Conservation (phyloP, 2,888 invertebrate species). For the Onthophagus sagittarius region DNA sequence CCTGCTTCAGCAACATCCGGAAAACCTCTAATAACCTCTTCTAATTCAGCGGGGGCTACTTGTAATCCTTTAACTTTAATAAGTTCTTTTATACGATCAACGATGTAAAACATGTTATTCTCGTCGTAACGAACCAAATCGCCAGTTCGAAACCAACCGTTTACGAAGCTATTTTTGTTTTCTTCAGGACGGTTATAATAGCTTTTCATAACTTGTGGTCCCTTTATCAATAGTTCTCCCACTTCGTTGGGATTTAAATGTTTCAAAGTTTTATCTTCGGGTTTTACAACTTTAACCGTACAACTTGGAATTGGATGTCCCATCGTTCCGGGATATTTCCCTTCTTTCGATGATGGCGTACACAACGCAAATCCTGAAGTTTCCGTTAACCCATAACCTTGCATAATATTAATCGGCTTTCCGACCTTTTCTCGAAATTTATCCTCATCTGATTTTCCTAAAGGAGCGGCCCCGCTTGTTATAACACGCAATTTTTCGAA, state of each 20-base stretch:
- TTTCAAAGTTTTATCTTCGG: slow-evolving; percentile 38
- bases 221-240: slow-evolving; percentile 72
- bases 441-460: slow-evolving; percentile 56
- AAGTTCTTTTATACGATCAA: slow-evolving; percentile 76
- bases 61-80: slow-evolving; percentile 70
- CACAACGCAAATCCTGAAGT: slow-evolving; percentile 46
- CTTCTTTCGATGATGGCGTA: slow-evolving; percentile 18
- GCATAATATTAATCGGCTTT: slow-evolving; percentile 35
- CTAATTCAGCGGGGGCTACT: slow-evolving; percentile 84
- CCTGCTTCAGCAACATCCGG: slow-evolving; percentile 74
- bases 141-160: slow-evolving; percentile 74
- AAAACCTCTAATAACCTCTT: slow-evolving; percentile 65
- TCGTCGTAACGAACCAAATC: slow-evolving; percentile 58
- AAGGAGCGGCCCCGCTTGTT: slow-evolving; percentile 67
- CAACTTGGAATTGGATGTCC: slow-evolving; percentile 63
- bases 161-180: slow-evolving; percentile 62
- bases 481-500: slow-evolving; percentile 54
- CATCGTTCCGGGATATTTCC: slow-evolving; percentile 40
- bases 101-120: slow-evolving; percentile 62
- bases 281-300: slow-evolving; percentile 59
- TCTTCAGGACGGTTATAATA: slow-evolving; percentile 74
- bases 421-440: slow-evolving; percentile 52
- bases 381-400: slow-evolving; percentile 69
- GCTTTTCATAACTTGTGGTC: slow-evolving; percentile 79
- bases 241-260: slow-evolving; percentile 46